These are phyloP conservation scores for Eubasilissa splendida DNA, from an alignment of 2,888 invertebrate genomes.

Conservation along the genomic window DNA sequence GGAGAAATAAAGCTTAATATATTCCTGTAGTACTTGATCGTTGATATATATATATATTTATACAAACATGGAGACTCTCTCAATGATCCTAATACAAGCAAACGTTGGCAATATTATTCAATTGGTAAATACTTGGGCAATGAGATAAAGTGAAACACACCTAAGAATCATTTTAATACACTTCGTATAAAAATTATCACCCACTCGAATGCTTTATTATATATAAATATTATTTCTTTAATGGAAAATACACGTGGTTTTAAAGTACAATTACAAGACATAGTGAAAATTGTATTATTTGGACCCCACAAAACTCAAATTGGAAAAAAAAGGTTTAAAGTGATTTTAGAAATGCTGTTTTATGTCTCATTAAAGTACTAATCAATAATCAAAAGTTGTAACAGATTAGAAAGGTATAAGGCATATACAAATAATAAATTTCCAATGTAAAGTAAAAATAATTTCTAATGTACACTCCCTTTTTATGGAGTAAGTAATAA, in stretches of 20 bases:
- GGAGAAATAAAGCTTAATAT: constrained; percentile 46
- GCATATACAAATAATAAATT: neutral
- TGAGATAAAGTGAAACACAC: neutral
- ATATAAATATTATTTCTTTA: constrained; percentile 6
- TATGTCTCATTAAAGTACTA: neutral
- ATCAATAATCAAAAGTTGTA: too few species aligned
- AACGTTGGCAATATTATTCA: too few species aligned
- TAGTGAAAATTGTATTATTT: constrained; percentile 26
- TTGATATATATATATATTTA: constrained; percentile 33
- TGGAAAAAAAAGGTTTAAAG: constrained; percentile 3
- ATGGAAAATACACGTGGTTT: constrained; percentile 29
- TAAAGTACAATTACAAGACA: constrained; percentile 30
- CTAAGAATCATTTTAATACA: too few species aligned
- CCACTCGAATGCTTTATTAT: too few species aligned
- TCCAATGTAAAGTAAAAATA: too few species aligned
- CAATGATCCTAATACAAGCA: too few species aligned
- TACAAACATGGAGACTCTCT: constrained; percentile 23
- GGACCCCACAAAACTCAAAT: constrained; percentile 25
- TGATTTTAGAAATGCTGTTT: neutral
- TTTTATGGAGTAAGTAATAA: too few species aligned
- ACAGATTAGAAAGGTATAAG: neutral
- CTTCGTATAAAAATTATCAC: too few species aligned
- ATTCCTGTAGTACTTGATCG: constrained; percentile 42
- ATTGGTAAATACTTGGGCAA: neutral
- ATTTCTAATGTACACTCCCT: too few species aligned